A percentile compares a stretch with the other conserved stretches of the same genome.
Evolutionary conservation across 2,113 vertebrate species (phyloP).

Genomic region (Ardeotis arabs): DNA sequence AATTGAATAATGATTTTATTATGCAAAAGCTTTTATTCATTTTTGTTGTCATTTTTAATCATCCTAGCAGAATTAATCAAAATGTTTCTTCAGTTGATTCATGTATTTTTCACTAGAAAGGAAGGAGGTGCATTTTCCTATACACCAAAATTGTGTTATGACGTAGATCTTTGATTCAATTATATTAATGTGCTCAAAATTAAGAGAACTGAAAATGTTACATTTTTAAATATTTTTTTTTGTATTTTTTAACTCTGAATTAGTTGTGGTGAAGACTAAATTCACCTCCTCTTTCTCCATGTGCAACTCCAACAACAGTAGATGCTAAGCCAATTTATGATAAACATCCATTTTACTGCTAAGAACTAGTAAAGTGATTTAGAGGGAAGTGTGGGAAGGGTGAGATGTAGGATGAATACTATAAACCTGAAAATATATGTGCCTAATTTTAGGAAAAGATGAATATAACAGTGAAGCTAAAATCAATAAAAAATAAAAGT

Average conservation of each 20-base stretch:
- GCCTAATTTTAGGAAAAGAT: constrained; percentile 54
- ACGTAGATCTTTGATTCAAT: not conserved
- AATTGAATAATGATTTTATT: not conserved
- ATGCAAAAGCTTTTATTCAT: not conserved
- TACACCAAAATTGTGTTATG: not conserved
- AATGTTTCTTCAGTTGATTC: not conserved
- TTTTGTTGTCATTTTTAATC: not conserved
- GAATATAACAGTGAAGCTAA: constrained; percentile 24
- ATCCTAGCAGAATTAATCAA: not conserved
- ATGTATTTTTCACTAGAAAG: not conserved
- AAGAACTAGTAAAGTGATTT: constrained; percentile 47
- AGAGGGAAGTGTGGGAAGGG: constrained; percentile 12
- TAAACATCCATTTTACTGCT: constrained; percentile 38
- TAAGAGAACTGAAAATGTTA: not conserved
- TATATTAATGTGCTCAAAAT: not conserved
- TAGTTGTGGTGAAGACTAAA: not conserved
- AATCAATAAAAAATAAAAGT: constrained; percentile 48
- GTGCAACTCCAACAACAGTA: not conserved
- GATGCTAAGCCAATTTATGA: not conserved
- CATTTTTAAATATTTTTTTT: not conserved
- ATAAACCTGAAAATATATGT: constrained; percentile 47
- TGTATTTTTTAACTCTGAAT: not conserved
- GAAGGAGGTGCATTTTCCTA: not conserved
- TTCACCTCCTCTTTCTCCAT: not conserved
- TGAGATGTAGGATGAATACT: constrained; percentile 24